Conservation (phyloP, 2,888 invertebrate genomes). For the Ptychoptera albimana region DNA sequence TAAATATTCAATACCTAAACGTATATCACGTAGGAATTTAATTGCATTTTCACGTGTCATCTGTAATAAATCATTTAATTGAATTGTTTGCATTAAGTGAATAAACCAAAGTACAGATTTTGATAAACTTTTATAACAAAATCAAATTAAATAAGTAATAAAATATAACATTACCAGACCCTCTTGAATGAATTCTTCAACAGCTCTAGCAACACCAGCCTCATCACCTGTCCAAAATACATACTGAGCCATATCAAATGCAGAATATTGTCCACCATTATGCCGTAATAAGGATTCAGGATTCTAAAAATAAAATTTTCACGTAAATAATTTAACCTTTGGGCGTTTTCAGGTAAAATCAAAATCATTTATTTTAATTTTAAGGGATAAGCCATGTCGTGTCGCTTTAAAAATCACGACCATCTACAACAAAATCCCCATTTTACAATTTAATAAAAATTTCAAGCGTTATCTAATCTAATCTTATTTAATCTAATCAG, state of each 20-base stretch:
- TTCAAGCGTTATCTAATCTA: no score
- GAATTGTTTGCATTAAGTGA: no score
- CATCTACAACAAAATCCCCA: no score
- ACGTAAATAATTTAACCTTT: no score
- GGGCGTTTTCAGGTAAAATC: not conserved
- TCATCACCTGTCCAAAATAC: slow-evolving; percentile 73
- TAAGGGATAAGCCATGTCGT: no score
- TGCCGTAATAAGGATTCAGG: slow-evolving; percentile 30
- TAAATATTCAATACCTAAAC: slow-evolving; percentile 54
- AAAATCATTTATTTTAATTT: no score
- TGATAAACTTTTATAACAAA: no score
- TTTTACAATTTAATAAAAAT: no score
- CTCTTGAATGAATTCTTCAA: slow-evolving; percentile 61
- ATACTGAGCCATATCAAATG: slow-evolving; percentile 67
- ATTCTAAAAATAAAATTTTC: slow-evolving; percentile 31
- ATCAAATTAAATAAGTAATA: not conserved
- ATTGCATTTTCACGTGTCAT: slow-evolving; percentile 62
- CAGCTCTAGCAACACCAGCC: slow-evolving; percentile 55
- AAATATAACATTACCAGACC: slow-evolving; percentile 41
- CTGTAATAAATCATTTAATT: slow-evolving; percentile 36
- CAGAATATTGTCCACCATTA: slow-evolving; percentile 51
- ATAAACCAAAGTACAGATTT: no score
- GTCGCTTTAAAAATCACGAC: no score
- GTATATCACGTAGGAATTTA: slow-evolving; percentile 57
- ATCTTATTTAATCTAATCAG: no score